Percentiles rank a stretch among this genome's conserved stretches.
Evolutionary conservation across 1,140 invertebrate species (phyloP).

Genomic region (Drosophila micromelanica): DNA sequence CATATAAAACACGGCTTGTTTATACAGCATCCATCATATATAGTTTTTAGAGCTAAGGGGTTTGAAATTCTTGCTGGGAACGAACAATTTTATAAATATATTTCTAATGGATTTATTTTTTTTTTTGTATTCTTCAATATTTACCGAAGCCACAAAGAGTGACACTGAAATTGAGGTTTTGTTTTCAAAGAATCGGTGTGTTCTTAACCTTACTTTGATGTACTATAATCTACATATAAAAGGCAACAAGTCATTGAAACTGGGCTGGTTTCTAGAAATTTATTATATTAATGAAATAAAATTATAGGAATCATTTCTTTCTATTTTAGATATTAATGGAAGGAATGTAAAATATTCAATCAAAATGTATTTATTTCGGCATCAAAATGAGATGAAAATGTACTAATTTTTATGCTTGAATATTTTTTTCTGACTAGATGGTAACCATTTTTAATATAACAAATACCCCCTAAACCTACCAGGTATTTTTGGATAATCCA

Average conservation of each 20-base stretch:
- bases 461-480: no score
- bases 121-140: slow-evolving; percentile 59
- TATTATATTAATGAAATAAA: not conserved
- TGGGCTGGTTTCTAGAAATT: slow-evolving; percentile 4
- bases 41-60: slow-evolving; percentile 36
- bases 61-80: slow-evolving; percentile 43
- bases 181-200: slow-evolving; percentile 18
- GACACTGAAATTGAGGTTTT: slow-evolving; percentile 21
- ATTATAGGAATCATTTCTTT: no score
- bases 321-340: no score
- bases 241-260: not conserved
- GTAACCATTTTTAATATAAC: no score
- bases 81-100: slow-evolving; percentile 45
- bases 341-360: no score
- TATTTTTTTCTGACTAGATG: no score
- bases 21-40: slow-evolving; percentile 75
- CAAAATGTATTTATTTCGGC: no score
- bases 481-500: not conserved
- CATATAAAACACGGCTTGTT: slow-evolving; percentile 69
- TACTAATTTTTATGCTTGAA: no score
- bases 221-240: not conserved
- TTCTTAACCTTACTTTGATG: slow-evolving; percentile 24
- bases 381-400: no score
- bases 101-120: slow-evolving; percentile 68
- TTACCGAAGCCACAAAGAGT: slow-evolving; percentile 43